Evolutionary conservation across 2,888 invertebrate genomes (phyloP), one percentile per base, ranked within the genome.

Genomic region (Stenoptilia bipunctidactyla): DNA sequence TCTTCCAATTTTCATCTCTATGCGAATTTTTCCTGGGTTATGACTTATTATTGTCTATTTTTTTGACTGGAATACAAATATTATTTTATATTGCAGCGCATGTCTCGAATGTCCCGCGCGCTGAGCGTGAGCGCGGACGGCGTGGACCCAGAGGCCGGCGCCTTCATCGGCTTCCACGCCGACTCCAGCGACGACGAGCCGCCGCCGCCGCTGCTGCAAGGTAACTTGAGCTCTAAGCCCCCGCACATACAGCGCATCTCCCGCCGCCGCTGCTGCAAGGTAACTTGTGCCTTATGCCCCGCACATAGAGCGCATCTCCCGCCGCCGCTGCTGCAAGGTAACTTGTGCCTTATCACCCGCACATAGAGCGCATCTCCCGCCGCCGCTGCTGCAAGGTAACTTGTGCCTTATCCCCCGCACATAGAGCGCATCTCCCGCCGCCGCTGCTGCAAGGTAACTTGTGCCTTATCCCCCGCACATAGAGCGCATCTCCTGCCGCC

Each of bases 81-180:
- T 20, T 20, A 20, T 20, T 20, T 20, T 20, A 20, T 25, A 43
- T 20, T 20, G 20, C 61, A 90, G 89, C 86, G 91, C 52, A 90
- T 91, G 87, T 85, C 87, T 27, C 88, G 89, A 61, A 90, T 91
- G 86, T 88, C 90, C 36, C 84, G 85, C 15, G 85, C 87, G 37
- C 66, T 88, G 54, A 82, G 86, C 44, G 54, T 55, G 27, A 62
- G 57, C 35, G 50, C 56, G 42, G 66, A 59, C n/a, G 20, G 20
- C 20, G 20, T 20, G 3, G 92, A 92, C 74, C 90, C 91, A 6
- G 93, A 92, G 72, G 89, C 90, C 37, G 94, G 94, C 42, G 92
- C 93, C 46, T 95, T 96, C 75, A 91, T 95, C 55, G 94, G 94
- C 39, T 92, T 94, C 71, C 90, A 92, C 58, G 88, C 88, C 35